Base-by-base conservation (phyloP, 2,888 invertebrate species). In the Epinotia bilunana region DNA sequence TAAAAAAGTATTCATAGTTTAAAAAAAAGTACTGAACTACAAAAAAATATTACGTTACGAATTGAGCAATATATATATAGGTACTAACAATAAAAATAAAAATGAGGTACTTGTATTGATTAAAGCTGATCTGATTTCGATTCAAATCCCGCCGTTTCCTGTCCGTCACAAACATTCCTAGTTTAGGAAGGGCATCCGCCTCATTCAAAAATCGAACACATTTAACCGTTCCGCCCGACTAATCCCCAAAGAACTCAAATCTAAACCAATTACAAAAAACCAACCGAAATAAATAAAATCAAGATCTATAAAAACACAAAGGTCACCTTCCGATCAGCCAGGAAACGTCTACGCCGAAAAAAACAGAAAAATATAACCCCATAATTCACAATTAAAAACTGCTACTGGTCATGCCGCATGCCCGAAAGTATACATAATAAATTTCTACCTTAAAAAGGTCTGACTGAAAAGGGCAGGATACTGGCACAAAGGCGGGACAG, bases 391-490 rank as follows among this genome's bases (percentile, higher is more conserved):
- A 94, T 94, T 93, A 93, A 91, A 92, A 88, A 81, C 90, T 84
- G 94, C 93, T 94, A 94, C 93, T 91, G 93, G 93, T 91, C 91
- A 94, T 91, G 92, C 86, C 89, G 90, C 91, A 94, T 91, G 92
- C 86, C 89, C 90, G 87, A 92, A 90, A 90, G 90, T 89, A 89
- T 90, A 93, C 88, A 92, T 92, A 90, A 93, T 93, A 93, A 94
- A 94, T 93, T 90, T 93, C 90, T 91, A 88, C 88, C 87, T 87
- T 93, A 92, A 93, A 93, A 94, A 94, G 93, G 87, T 86, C 84
- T 86, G 90, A 86, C 88, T 92, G 92, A 92, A 93, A 93, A 91
- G 92, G 88, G 88, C 93, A 93, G 93, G 93, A 93, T 93, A 90
- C 87, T 81, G 86, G 79, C 87, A 91, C 91, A 93, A 92, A 88